Conservation (phyloP, 2,113 vertebrate genomes). For the Heterotis niloticus region DNA sequence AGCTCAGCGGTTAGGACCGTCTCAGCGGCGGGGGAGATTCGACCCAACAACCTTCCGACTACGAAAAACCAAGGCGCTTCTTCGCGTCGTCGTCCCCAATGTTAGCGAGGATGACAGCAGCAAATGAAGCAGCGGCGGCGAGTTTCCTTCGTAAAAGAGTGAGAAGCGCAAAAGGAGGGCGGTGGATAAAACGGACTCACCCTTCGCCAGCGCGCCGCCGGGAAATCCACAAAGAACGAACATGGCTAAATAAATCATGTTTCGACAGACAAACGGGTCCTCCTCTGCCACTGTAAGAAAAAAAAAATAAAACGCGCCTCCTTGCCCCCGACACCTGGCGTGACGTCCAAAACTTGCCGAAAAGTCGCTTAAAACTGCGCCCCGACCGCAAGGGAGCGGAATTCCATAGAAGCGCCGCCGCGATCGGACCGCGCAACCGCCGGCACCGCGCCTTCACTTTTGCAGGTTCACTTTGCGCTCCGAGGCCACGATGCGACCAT, state of each 20-base stretch:
- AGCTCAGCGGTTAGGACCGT: too few relatives aligned
- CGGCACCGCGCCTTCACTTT: slow-evolving; percentile 43
- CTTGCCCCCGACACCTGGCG: neutral
- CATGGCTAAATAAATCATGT: slow-evolving; percentile 56
- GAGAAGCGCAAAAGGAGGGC: neutral
- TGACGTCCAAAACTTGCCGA: neutral
- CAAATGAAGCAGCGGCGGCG: too few relatives aligned
- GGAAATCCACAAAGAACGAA: slow-evolving; percentile 64
- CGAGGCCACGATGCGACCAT: slow-evolving; percentile 42
- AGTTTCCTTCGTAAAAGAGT: too few relatives aligned
- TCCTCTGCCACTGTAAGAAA: neutral
- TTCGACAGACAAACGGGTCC: slow-evolving; percentile 31
- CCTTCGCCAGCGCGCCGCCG: slow-evolving; percentile 56
- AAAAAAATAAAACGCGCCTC: neutral
- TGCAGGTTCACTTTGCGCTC: slow-evolving; percentile 35
- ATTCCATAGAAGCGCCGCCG: too few relatives aligned
- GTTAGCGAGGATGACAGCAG: too few relatives aligned
- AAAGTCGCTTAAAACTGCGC: too few relatives aligned
- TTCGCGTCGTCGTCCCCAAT: too few relatives aligned
- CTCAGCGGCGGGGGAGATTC: too few relatives aligned
- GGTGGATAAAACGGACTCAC: slow-evolving; percentile 47
- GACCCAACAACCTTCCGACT: too few relatives aligned
- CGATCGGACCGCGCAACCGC: too few relatives aligned
- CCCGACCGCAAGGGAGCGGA: too few relatives aligned
- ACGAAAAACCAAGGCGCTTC: too few relatives aligned